Evolutionary conservation across 2,113 vertebrate genomes (phyloP), one percentile per base, ranked within the genome.

Genomic region (Acrocephalus kingi): DNA sequence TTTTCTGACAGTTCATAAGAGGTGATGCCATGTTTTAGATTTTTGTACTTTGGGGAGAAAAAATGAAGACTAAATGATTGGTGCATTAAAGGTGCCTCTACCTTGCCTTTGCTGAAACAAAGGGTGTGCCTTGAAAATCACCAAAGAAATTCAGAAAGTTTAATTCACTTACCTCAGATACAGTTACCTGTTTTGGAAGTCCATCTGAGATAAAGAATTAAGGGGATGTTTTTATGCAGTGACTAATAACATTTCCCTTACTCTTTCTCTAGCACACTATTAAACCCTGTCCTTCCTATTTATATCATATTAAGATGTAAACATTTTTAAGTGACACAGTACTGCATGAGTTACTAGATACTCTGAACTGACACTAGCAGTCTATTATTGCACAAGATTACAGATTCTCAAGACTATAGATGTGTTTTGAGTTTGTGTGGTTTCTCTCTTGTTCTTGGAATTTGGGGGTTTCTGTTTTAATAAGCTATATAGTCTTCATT

Each of bases 51-150:
- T 7, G 24, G 51, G 56, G 3, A 56, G 35, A 59, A 64, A 72
- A 74, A 54, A 2, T 4, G 3, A 81, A 59, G 48, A 18, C 43
- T 27, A 28, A 86, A 18, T 33, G 5, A 56, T 64, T 76, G 43
- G 31, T 46, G 8, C 55, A 55, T 79, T 84, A 27, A 71, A 84
- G 52, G 24, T 84, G 22, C 72, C 48, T 56, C 33, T 62, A 22
- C 75, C 22, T 86, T 91, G 76, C 43, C 48, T 92, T 90, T 78
- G 39, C 43, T 78, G 88, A 90, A 93, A 88, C 72, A 88, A 92
- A 75, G 49, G n/a, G 23, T 84, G 83, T 94, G 94, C 85, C 92
- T 95, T 86, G 54, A 87, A 91, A 93, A 84, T 75, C 64, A 54
- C 68, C 55, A 71, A 63, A 88, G 52, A 83, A 86, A 46, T 85